Evolutionary conservation across 2,113 vertebrate species (phyloP), one percentile per base, ranked within the genome.

Genomic region (Bufo gargarizans): DNA sequence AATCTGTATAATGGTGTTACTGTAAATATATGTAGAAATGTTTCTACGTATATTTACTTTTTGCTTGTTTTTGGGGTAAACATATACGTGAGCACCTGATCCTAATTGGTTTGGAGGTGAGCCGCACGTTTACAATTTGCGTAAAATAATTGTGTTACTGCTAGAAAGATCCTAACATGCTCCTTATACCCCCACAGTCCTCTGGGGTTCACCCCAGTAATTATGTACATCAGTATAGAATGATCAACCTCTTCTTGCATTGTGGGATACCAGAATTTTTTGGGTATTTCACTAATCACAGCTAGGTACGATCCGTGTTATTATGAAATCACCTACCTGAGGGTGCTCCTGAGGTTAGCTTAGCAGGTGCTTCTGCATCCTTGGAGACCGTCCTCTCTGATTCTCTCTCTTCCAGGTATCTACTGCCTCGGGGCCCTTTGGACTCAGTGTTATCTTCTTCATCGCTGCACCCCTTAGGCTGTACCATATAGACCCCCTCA

Each of bases 401-500:
- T 89, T 97, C 96, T 94, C 95, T 96, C 92, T 97, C 95, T 0
- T 96, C 97, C 59, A 93, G 89, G 92, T 91, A 94, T 91, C 89
- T 91, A 91, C 94, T 92, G 0, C 96, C 96, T 59, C 96, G 97
- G 0, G 96, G 94, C 0, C 92, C 77, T 0, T 95, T 94, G 0
- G 92, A 92, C 69, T 97, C 96, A 1, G 90, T 90, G 0, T 97
- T 96, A 78, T 99, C 98, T 78, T 99, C 98, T 1, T 99, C 98
- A 0, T 99, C 98, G 0, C 98, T 99, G 95, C 98, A 99, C 89
- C 96, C 98, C 92, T 96, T 97, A 89, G 98, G 98, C 93, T 98
- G 98, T 72, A 99, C 96, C 98, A 99, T 99, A 95, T 99, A 99
- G 79, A 99, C 98, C 0, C 98, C 98, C 92, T 97, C 97, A 0